phyloP scores from a whole-genome alignment of 2,888 invertebrate genomes.

The Ceratothoa steindachneri region DNA sequence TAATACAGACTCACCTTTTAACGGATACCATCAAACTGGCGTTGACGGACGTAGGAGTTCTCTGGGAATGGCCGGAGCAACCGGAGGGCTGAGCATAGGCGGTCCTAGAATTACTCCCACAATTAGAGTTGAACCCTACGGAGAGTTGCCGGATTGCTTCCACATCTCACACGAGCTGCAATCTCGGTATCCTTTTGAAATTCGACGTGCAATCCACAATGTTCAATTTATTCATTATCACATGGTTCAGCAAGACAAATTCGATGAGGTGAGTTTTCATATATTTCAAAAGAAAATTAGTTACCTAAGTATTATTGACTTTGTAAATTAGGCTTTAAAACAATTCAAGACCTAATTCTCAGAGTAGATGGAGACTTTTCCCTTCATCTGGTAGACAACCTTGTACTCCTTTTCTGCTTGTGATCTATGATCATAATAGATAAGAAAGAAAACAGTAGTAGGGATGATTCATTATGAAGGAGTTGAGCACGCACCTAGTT shows the following conservation, averaged over 20 bases:
- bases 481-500: no score
- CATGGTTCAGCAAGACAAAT: constrained; percentile 88
- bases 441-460: no score
- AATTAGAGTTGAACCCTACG: constrained; percentile 48
- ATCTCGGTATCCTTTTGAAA: constrained; percentile 71
- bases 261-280: constrained; percentile 87
- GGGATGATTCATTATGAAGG: no score
- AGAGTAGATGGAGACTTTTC: no score
- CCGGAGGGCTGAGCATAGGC: constrained; percentile 6
- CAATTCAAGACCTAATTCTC: no score
- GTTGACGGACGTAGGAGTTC: constrained; percentile 49
- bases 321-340: no score
- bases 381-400: no score
- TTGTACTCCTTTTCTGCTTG: no score
- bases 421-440: no score
- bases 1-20: constrained; percentile 45
- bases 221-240: constrained; percentile 94
- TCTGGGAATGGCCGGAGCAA: constrained; percentile 49
- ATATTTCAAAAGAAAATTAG: no score
- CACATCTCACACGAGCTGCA: constrained; percentile 49
- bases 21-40: constrained; percentile 50
- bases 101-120: background rate
- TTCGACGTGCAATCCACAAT: constrained; percentile 89
- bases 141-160: constrained; percentile 49
- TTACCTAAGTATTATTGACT: no score